Conservation (phyloP, 1,140 invertebrate genomes). For the Drosophila nannoptera region DNA sequence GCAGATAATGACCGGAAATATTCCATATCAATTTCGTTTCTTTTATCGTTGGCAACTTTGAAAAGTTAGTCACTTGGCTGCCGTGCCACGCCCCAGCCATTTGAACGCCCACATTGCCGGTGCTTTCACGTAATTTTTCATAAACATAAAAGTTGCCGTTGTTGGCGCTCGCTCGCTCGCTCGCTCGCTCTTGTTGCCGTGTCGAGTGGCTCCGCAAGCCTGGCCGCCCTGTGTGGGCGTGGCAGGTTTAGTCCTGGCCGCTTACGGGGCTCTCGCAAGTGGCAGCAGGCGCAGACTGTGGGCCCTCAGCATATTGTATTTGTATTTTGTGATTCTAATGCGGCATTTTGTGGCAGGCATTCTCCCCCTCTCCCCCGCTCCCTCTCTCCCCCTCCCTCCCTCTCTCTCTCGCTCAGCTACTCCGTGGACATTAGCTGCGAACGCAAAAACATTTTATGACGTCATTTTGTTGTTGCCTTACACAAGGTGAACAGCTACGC, state of each 20-base stretch:
- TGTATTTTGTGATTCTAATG: conserved; percentile 75
- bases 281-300: conserved; percentile 38
- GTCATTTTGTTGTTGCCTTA: conserved; percentile 61
- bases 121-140: conserved; percentile 67
- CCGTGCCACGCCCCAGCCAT: conserved; percentile 5
- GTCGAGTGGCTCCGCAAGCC: conserved; percentile 20
- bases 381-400: not conserved
- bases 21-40: conserved; percentile 48
- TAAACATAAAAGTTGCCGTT: conserved; percentile 68
- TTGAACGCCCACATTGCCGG: conserved; percentile 7
- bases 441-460: conserved; percentile 65
- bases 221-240: not conserved
- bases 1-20: conserved; percentile 45
- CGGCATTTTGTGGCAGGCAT: conserved; percentile 68
- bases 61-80: conserved; percentile 62
- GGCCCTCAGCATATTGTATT: conserved; percentile 66
- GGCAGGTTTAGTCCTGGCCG: conserved; percentile 5
- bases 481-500: conserved; percentile 30
- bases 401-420: not conserved
- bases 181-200: not conserved
- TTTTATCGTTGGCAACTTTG: conserved; percentile 65
- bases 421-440: conserved; percentile 56
- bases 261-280: conserved; percentile 29
- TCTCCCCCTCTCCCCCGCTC: not conserved
- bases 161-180: not conserved